Conservation (phyloP, 1,140 invertebrate genomes). For the Drosophila repletoides region DNA sequence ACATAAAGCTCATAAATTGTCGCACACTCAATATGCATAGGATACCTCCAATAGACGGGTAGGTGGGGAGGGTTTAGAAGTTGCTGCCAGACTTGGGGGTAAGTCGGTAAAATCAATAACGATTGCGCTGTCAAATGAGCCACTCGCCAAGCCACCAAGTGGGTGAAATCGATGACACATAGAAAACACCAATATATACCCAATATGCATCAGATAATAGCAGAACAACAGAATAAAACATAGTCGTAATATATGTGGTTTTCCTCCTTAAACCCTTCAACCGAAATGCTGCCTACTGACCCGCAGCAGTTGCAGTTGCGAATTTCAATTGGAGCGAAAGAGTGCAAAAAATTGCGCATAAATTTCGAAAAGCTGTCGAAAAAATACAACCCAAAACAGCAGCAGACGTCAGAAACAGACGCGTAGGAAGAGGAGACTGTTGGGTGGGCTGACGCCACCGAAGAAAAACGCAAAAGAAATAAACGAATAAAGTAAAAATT, state of each 20-base stretch:
- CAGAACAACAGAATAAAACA: background rate
- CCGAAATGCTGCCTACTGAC: conserved; percentile 6
- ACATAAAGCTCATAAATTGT: conserved; percentile 80
- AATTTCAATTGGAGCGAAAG: background rate
- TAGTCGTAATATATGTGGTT: background rate
- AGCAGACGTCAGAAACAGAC: conserved; percentile 46
- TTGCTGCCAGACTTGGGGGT: too few relatives aligned
- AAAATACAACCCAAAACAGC: conserved; percentile 7
- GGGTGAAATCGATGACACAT: conserved; percentile 57
- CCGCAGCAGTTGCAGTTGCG: conserved; percentile 3
- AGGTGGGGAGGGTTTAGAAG: background rate
- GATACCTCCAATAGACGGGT: background rate
- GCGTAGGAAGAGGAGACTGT: background rate
- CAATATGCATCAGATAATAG: conserved; percentile 20
- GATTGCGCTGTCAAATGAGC: conserved; percentile 57
- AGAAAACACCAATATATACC: conserved; percentile 16
- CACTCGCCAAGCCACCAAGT: conserved; percentile 17
- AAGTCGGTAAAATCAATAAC: conserved; percentile 66
- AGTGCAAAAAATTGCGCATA: conserved; percentile 38
- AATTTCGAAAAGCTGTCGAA: conserved; percentile 32
- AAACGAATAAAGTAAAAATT: background rate
- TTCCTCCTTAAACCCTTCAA: conserved; percentile 17
- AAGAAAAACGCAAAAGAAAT: conserved; percentile 5
- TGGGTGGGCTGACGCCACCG: background rate
- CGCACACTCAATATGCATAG: conserved; percentile 66